Base-by-base conservation (phyloP, 2,888 invertebrate genomes). In the Temnothorax unifasciatus region DNA sequence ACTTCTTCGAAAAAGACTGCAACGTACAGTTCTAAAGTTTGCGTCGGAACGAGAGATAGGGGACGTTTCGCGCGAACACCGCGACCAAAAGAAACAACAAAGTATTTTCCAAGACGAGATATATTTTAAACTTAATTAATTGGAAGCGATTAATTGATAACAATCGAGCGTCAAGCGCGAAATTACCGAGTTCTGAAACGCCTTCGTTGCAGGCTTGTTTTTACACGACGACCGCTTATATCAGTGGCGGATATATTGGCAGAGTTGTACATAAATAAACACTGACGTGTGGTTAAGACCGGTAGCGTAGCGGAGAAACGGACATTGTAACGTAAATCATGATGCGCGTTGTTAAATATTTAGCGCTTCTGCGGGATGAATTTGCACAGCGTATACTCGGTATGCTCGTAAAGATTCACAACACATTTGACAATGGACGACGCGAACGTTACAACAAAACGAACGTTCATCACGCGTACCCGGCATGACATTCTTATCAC, bases 331-430 rank as follows among this genome's bases (percentile, higher is more conserved):
- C 54, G 54, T 54, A 66, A 68, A 76, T 52, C 66, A 25, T 3
- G 75, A 50, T 38, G 25, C n/a, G 6, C 47, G 5, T 54, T 25
- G 52, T 41, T 44, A 44, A 77, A 68, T 68, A 68, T 68, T 77
- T n/a, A 34, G n/a, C 29, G n/a, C 44, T 44, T 66, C 21, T 11
- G 21, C 44, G 9, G 15, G n/a, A 66, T 54, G 29, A 66, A 41
- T 54, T 66, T 44, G 34, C 54, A 44, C 29, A 57, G 11, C 41
- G 29, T n/a, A 13, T n/a, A 13, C 38, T 75, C 15, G 15, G 41
- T 34, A 50, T 11, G 34, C 18, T 52, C 38, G 9, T 50, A 50
- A 18, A 63, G 18, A 21, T n/a, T 21, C 34, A 2, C 3, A 50
- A 50, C 9, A 41, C 73, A 11, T 50, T 29, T 38, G 29, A 76